Base-by-base conservation (phyloP, 2,888 invertebrate genomes). In the Calameuta idolon region DNA sequence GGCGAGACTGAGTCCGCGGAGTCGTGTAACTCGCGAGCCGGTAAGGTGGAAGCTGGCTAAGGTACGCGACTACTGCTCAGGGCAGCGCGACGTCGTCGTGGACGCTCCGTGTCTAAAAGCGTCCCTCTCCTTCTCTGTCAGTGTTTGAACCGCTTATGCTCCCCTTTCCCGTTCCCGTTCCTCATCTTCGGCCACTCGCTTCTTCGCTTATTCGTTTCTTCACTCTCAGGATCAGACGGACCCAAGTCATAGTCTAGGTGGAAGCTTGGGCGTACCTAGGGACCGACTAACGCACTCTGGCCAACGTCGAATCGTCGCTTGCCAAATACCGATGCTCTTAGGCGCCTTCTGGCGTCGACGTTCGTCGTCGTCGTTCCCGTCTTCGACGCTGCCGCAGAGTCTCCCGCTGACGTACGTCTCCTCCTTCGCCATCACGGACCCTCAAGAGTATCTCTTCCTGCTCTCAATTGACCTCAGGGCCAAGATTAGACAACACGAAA, bases 21-120 rank as follows among this genome's bases (percentile, higher is more conserved):
- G 79, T 83, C 78, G 79, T 79, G 75, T 81, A 84, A 84, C 83
- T 84, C 84, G 85, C 87, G 86, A 88, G 87, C 88, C 89, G 89
- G 90, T 89, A 90, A 90, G 90, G 90, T 89, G 89, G 90, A 91
- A 87, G 90, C 90, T 90, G 88, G 87, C 86, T 86, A 89, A 90
- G 89, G 89, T 90, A 89, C 89, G 87, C 89, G 89, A 90, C 89
- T 88, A 89, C 90, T 90, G 88, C 85, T 87, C 87, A 87, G 88
- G 89, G 88, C 88, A 69, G 12, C 30, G 86, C 87, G 89, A 87
- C 89, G 89, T 89, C 90, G 88, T 87, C 88, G 89, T 89, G 86
- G 88, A 89, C 88, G 87, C 88, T 89, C 87, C 86, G 87, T 88
- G 87, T 90, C 91, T 91, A 91, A 91, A 91, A 90, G 85, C 90